Conservation (phyloP, 1,140 invertebrate genomes). For the Pseudomyrmex flavicornis region DNA sequence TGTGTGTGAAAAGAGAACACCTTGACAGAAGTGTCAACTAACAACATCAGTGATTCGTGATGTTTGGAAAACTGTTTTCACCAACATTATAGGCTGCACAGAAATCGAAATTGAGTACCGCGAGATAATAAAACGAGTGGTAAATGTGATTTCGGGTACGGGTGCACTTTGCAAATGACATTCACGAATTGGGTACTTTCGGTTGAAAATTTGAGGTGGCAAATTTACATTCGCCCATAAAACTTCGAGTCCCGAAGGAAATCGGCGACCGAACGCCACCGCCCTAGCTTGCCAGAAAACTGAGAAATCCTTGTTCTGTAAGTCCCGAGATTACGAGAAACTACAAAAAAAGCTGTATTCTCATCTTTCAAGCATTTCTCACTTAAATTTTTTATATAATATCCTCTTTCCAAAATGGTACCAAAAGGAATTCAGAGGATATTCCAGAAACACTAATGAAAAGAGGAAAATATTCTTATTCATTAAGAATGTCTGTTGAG, state of each 20-base stretch:
- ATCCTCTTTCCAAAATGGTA: no score
- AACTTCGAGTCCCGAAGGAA: slow-evolving; percentile 49
- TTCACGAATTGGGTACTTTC: slow-evolving; percentile 11
- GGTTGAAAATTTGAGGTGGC: slow-evolving; percentile 14
- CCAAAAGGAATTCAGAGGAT: no score
- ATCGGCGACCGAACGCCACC: slow-evolving; percentile 36
- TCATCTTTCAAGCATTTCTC: no score
- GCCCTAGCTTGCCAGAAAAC: slow-evolving; percentile 3
- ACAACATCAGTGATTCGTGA: not conserved
- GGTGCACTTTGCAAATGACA: slow-evolving; percentile 34
- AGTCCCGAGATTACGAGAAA: slow-evolving; percentile 30
- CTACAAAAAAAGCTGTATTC: not conserved
- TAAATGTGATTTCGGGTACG: slow-evolving; percentile 12
- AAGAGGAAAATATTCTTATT: no score
- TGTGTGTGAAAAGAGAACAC: not conserved
- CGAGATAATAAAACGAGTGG: slow-evolving; percentile 1
- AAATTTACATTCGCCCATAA: slow-evolving; percentile 41
- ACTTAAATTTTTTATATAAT: no score
- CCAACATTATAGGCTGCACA: not conserved
- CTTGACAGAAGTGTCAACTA: not conserved
- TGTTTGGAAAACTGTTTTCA: not conserved
- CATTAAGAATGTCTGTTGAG: no score
- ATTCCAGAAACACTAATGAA: no score
- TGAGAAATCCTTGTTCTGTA: not conserved
- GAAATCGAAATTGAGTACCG: not conserved